Percentiles rank a stretch among this genome's conserved stretches.
These are phyloP conservation scores for Ectropis crepuscularia DNA, from an alignment of 2,888 invertebrate species.

Conservation along the genomic window DNA sequence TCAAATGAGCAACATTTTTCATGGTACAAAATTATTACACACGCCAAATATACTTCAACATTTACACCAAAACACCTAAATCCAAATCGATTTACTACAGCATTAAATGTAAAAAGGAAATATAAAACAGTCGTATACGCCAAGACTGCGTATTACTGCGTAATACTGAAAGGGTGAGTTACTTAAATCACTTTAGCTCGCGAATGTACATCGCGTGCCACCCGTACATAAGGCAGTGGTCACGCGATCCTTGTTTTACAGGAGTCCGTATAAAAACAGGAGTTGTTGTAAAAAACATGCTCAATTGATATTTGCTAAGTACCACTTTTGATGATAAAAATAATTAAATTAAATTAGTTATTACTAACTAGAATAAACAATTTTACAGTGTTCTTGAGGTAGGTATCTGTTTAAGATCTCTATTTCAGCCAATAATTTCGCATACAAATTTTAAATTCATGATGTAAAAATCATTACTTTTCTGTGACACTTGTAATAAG, in stretches of 20 bases:
- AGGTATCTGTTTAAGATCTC: too few relatives aligned
- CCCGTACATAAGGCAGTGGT: constrained; percentile 67
- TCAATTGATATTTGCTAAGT: constrained; percentile 81
- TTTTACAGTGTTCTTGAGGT: too few relatives aligned
- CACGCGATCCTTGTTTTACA: constrained; percentile 80
- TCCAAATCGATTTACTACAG: constrained; percentile 15
- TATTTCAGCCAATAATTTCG: too few relatives aligned
- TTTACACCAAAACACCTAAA: constrained; percentile 43
- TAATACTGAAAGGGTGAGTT: constrained; percentile 58
- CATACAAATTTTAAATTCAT: too few relatives aligned
- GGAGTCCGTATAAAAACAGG: constrained; percentile 62
- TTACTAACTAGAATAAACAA: too few relatives aligned
- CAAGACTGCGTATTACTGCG: constrained; percentile 53
- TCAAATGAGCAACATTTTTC: neutral
- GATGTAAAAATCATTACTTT: too few relatives aligned
- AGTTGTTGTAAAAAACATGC: constrained; percentile 52
- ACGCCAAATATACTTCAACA: constrained; percentile 42
- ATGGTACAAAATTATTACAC: neutral
- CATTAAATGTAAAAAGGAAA: constrained; percentile 54
- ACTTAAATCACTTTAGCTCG: constrained; percentile 65
- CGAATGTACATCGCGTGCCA: constrained; percentile 72
- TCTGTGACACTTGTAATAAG: too few relatives aligned
- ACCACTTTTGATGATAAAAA: constrained; percentile 59
- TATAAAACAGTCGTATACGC: constrained; percentile 46
- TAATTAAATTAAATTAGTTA: too few relatives aligned